phyloP scores from a whole-genome alignment of 2,797 vertebrate genomes.

The Syngnathus acus region DNA sequence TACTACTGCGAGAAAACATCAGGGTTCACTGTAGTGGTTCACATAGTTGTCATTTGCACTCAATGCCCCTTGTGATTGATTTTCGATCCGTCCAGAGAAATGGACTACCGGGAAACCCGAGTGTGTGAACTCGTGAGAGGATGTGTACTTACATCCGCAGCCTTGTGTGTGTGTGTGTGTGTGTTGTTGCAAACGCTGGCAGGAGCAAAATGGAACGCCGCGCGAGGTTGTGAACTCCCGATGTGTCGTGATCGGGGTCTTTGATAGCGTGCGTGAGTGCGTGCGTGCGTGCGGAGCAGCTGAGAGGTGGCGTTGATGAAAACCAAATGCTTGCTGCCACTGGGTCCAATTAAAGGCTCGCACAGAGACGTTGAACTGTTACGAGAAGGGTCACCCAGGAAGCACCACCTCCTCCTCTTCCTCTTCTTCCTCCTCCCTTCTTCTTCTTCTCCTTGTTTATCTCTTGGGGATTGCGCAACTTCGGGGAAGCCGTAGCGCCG shows the following conservation, averaged over 20 bases:
- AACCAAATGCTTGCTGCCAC: slow-evolving; percentile 70
- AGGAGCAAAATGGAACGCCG: not conserved
- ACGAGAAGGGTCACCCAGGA: slow-evolving; percentile 59
- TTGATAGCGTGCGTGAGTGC: slow-evolving; percentile 50
- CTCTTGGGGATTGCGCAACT: slow-evolving; percentile 67
- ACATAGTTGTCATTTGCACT: not conserved
- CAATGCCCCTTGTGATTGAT: not conserved
- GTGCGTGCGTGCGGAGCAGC: slow-evolving; percentile 44
- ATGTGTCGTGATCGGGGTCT: slow-evolving; percentile 50
- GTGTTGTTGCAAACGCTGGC: slow-evolving; percentile 21
- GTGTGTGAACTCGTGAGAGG: slow-evolving; percentile 43
- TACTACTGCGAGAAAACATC: too few species aligned
- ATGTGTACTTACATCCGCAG: slow-evolving; percentile 57
- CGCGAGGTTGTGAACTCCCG: slow-evolving; percentile 46
- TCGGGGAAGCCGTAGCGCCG: slow-evolving; percentile 61
- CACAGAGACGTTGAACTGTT: slow-evolving; percentile 58
- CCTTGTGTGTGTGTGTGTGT: slow-evolving; percentile 49
- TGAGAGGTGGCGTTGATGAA: slow-evolving; percentile 61
- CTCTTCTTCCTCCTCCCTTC: slow-evolving; percentile 12
- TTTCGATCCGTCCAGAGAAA: not conserved
- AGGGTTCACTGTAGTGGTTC: not conserved
- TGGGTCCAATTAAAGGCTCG: slow-evolving; percentile 65
- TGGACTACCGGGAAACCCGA: slow-evolving; percentile 36
- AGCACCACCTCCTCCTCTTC: slow-evolving; percentile 18
- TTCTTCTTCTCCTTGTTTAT: slow-evolving; percentile 54